Percentiles rank a stretch among this genome's conserved stretches.
Evolutionary conservation across 2,888 invertebrate species (phyloP).

Genomic region (Hyles lineata): DNA sequence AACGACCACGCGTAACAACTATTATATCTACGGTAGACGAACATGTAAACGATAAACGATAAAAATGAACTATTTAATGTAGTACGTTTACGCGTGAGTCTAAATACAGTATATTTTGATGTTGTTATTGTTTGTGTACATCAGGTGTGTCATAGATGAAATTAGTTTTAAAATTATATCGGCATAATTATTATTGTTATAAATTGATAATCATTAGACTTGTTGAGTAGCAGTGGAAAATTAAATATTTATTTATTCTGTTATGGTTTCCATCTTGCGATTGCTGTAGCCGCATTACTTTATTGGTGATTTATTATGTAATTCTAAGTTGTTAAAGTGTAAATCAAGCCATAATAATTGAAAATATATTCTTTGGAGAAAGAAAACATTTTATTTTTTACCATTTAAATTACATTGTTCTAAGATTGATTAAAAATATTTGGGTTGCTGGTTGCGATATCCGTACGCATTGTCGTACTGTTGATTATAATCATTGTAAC

Average conservation of each 20-base stretch:
- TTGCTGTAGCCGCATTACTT: slow-evolving; percentile 81
- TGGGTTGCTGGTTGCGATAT: slow-evolving; percentile 45
- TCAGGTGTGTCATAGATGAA: slow-evolving; percentile 59
- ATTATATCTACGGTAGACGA: slow-evolving; percentile 23
- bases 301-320: slow-evolving; percentile 82
- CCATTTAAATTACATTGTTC: slow-evolving; percentile 26
- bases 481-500: slow-evolving; percentile 49
- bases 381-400: slow-evolving; percentile 52
- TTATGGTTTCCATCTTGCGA: slow-evolving; percentile 74
- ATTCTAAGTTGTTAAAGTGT: slow-evolving; percentile 84
- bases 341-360: slow-evolving; percentile 85
- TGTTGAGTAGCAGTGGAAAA: slow-evolving; percentile 82
- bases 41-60: not conserved
- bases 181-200: slow-evolving; percentile 83
- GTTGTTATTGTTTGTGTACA: slow-evolving; percentile 71
- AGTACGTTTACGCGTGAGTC: slow-evolving; percentile 48
- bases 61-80: slow-evolving; percentile 32
- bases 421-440: slow-evolving; percentile 42
- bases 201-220: slow-evolving; percentile 78
- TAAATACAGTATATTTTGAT: slow-evolving; percentile 53
- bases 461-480: slow-evolving; percentile 45
- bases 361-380: slow-evolving; percentile 84
- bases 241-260: slow-evolving; percentile 80
- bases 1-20: slow-evolving; percentile 52
- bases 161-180: slow-evolving; percentile 73